phyloP scores from a whole-genome alignment of 2,113 vertebrate species.

The Ictalurus punctatus region DNA sequence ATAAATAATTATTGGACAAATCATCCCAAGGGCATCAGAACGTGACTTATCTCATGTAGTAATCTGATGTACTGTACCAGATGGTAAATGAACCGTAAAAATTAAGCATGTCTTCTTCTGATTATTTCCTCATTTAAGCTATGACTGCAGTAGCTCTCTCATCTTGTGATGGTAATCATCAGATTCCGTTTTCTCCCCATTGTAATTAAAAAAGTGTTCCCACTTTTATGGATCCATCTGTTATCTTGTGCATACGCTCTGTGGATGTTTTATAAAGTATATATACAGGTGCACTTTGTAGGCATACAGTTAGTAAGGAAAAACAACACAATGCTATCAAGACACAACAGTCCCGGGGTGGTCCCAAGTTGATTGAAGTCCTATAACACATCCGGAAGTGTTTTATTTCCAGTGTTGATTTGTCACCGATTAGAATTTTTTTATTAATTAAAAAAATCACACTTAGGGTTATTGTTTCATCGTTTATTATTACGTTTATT shows the following conservation, averaged over 20 bases:
- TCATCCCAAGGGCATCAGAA: neutral
- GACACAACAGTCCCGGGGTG: neutral
- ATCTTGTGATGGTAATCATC: neutral
- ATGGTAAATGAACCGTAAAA: conserved; percentile 9
- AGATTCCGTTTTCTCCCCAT: too few species aligned
- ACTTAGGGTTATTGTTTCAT: neutral
- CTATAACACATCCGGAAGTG: neutral
- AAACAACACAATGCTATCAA: neutral
- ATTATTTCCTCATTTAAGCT: neutral
- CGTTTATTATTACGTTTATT: neutral
- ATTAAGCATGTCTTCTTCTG: neutral
- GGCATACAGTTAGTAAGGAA: neutral
- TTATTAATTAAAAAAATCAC: neutral
- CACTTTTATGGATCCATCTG: neutral
- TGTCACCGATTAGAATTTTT: neutral
- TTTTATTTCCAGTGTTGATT: neutral
- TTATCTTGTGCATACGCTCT: neutral
- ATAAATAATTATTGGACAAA: neutral
- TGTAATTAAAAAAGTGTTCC: neutral
- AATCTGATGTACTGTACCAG: neutral
- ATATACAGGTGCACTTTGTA: neutral
- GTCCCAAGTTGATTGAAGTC: neutral
- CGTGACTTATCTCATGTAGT: neutral
- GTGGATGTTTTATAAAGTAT: neutral
- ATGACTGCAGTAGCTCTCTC: neutral